A percentile compares a stretch with the other conserved stretches of the same genome.
Evolutionary conservation across 2,888 invertebrate species (phyloP).

Genomic region (Diplazon laetatorius): DNA sequence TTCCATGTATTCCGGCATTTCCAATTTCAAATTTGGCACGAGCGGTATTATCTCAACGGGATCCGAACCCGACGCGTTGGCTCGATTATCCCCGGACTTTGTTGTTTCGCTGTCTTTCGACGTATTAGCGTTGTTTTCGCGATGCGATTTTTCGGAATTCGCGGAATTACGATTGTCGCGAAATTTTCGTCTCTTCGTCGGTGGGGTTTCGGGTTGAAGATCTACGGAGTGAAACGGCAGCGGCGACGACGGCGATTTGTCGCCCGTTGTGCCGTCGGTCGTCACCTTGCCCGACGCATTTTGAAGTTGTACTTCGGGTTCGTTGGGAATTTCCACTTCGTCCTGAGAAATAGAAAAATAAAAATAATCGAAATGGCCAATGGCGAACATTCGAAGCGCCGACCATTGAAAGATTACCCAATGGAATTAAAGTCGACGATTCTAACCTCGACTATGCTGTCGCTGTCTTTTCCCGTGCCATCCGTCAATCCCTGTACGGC

Average conservation of each 20-base stretch:
- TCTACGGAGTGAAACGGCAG: slow-evolving; percentile 77
- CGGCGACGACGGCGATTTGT: slow-evolving; percentile 79
- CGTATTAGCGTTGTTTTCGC: slow-evolving; percentile 69
- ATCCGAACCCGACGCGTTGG: slow-evolving; percentile 73
- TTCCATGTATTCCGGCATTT: slow-evolving; percentile 85
- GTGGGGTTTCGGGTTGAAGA: slow-evolving; percentile 77
- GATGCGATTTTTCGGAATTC: slow-evolving; percentile 75
- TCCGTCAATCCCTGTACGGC: slow-evolving; percentile 91
- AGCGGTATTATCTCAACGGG: slow-evolving; percentile 82
- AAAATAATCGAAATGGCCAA: slow-evolving; percentile 13
- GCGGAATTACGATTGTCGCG: slow-evolving; percentile 75
- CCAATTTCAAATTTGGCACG: slow-evolving; percentile 84
- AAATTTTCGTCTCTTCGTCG: slow-evolving; percentile 80
- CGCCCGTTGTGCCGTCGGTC: slow-evolving; percentile 77
- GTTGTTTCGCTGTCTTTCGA: slow-evolving; percentile 76
- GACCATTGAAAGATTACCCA: too few relatives aligned
- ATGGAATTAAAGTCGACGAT: not conserved
- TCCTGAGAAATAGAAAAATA: slow-evolving; percentile 70
- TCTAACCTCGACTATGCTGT: slow-evolving; percentile 77
- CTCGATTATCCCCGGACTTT: slow-evolving; percentile 74
- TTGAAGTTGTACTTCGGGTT: slow-evolving; percentile 81
- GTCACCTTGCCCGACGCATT: slow-evolving; percentile 76
- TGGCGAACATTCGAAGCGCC: too few relatives aligned
- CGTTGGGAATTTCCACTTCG: slow-evolving; percentile 80
- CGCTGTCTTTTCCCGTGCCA: slow-evolving; percentile 82